Percentiles rank a stretch among this genome's conserved stretches.
phyloP scores from a whole-genome alignment of 2,113 vertebrate genomes.

The Epinephelus lanceolatus region DNA sequence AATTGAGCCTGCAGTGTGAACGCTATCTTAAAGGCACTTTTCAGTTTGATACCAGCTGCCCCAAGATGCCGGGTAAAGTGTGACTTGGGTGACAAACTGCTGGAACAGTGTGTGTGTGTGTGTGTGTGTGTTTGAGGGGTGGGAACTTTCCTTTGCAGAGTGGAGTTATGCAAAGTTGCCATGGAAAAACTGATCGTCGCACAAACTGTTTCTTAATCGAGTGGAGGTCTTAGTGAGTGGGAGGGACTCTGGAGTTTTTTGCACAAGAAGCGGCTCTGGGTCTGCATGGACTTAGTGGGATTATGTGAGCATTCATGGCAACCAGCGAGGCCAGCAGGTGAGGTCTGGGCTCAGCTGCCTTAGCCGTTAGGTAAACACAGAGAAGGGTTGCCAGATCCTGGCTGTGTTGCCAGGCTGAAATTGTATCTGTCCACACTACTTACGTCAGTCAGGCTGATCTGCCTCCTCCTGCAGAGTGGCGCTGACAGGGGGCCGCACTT shows the following conservation, averaged over 20 bases:
- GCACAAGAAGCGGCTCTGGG: constrained; percentile 75
- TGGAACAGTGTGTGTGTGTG: constrained; percentile 14
- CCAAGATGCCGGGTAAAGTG: constrained; percentile 13
- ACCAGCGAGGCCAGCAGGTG: constrained; percentile 92
- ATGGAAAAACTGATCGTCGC: constrained; percentile 76
- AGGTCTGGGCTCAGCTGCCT: constrained; percentile 86
- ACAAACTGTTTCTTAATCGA: constrained; percentile 75
- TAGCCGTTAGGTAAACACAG: constrained; percentile 96
- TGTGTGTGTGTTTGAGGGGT: constrained; percentile 35
- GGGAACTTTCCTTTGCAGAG: constrained; percentile 74
- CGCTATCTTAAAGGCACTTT: neutral
- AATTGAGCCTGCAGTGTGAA: neutral
- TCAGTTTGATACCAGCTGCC: neutral
- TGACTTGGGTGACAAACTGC: constrained; percentile 56
- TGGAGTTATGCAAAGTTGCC: constrained; percentile 81
- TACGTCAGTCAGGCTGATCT: constrained; percentile 81
- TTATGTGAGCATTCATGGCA: constrained; percentile 95
- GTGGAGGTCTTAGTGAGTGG: constrained; percentile 64
- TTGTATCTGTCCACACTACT: constrained; percentile 83
- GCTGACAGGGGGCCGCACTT: constrained; percentile 79
- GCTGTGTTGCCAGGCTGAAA: constrained; percentile 89
- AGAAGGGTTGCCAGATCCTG: constrained; percentile 66
- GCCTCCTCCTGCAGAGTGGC: constrained; percentile 51
- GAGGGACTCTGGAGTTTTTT: constrained; percentile 58
- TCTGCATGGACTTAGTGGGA: constrained; percentile 87